Percentiles rank a stretch among this genome's conserved stretches.
These are phyloP conservation scores for Phasia obesa DNA, from an alignment of 2,888 invertebrate species.

Conservation along the genomic window DNA sequence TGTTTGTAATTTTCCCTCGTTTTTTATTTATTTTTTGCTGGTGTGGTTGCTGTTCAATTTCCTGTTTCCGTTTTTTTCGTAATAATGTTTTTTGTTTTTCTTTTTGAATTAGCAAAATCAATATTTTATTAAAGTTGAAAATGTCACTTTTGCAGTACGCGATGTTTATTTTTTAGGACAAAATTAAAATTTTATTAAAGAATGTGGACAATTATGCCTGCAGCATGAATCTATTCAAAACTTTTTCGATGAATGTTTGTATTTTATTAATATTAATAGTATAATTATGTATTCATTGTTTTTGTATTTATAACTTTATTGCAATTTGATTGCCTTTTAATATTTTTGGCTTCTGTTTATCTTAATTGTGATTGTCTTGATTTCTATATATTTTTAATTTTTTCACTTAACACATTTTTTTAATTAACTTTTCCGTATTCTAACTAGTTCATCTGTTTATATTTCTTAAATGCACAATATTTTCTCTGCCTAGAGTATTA, in stretches of 20 bases:
- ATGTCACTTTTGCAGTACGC: background rate
- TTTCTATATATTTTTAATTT: conserved; percentile 1
- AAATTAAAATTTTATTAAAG: background rate
- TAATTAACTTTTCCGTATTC: conserved; percentile 23
- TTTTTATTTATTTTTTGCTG: too few species aligned
- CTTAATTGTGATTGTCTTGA: conserved; percentile 56
- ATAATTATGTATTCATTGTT: background rate
- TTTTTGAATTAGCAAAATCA: conserved; percentile 42
- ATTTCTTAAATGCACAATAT: conserved; percentile 49
- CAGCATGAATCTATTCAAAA: too few species aligned
- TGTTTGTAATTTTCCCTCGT: background rate
- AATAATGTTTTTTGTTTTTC: conserved; percentile 14
- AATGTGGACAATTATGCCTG: background rate
- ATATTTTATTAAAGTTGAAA: conserved; percentile 27
- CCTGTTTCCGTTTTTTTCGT: conserved; percentile 38
- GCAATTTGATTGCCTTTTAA: conserved; percentile 32
- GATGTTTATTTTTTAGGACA: conserved; percentile 8
- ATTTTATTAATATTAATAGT: background rate
- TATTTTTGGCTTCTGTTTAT: conserved; percentile 56
- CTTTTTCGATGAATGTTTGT: too few species aligned
- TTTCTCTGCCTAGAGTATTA: conserved; percentile 36
- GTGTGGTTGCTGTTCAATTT: conserved; percentile 53
- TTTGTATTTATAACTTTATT: conserved; percentile 4
- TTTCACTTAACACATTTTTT: conserved; percentile 34
- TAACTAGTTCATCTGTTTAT: conserved; percentile 46